Evolutionary conservation across 2,888 invertebrate species (phyloP).

Genomic region (Tribolium freemani): DNA sequence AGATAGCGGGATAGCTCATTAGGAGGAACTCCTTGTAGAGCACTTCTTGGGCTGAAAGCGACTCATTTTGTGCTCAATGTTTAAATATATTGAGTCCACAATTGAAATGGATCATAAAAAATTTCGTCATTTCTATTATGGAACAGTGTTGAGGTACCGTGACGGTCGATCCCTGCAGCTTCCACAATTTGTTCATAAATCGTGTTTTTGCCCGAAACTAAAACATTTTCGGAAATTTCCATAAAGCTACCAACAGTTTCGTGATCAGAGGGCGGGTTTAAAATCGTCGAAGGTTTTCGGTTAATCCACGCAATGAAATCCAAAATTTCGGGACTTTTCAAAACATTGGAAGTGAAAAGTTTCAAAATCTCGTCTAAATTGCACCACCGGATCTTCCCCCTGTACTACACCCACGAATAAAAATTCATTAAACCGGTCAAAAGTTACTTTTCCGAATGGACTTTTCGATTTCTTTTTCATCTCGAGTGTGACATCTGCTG

Average conservation of each 20-base stretch:
- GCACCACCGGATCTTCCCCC: constrained; percentile 62
- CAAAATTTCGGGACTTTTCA: constrained; percentile 61
- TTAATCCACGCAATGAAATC: constrained; percentile 50
- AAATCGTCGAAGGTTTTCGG: constrained; percentile 40
- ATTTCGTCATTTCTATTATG: too few relatives aligned
- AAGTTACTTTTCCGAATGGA: constrained; percentile 60
- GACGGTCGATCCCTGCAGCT: constrained; percentile 57
- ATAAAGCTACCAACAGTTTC: constrained; percentile 53
- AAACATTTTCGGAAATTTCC: constrained; percentile 58
- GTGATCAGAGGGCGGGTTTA: constrained; percentile 51
- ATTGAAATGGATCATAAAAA: background rate
- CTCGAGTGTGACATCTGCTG: constrained; percentile 51
- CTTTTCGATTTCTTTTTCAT: constrained; percentile 59
- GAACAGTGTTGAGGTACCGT: constrained; percentile 50
- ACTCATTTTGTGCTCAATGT: too few relatives aligned
- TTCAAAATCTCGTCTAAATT: constrained; percentile 57
- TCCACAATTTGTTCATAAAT: constrained; percentile 58
- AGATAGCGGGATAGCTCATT: constrained; percentile 71
- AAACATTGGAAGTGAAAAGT: constrained; percentile 48
- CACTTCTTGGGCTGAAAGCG: constrained; percentile 71
- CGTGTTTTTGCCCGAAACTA: constrained; percentile 54
- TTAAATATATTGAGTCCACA: too few relatives aligned
- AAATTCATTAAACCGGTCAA: constrained; percentile 6
- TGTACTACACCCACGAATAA: constrained; percentile 53
- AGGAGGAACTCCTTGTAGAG: constrained; percentile 73